phyloP scores from a whole-genome alignment of 64 coral and sea anemone genomes.

The Anthopleura sola region DNA sequence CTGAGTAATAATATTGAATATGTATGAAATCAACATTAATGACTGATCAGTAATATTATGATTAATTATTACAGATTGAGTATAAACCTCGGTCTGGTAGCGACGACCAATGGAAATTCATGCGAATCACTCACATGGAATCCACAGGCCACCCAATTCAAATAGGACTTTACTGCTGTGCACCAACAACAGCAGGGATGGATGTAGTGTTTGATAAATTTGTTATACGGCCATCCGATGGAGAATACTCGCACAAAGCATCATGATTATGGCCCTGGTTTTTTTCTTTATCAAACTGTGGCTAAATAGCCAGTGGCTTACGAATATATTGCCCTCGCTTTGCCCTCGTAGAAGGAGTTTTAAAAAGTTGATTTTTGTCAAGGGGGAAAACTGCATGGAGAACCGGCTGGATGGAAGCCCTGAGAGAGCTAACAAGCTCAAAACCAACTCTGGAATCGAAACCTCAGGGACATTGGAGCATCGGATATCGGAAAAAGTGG shows the following conservation, averaged over 20 bases:
- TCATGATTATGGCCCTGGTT: neutral
- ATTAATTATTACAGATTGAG: conserved; percentile 49
- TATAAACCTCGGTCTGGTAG: conserved; percentile 33
- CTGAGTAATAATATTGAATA: neutral
- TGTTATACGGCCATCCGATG: conserved; percentile 50
- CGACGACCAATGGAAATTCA: conserved; percentile 65
- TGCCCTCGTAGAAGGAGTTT: too few species aligned
- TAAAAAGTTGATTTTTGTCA: neutral
- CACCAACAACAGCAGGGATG: conserved; percentile 62
- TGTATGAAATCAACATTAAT: too few species aligned
- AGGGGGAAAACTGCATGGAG: too few species aligned
- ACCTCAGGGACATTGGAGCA: too few species aligned
- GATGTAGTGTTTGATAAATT: conserved; percentile 78
- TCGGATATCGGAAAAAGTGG: too few species aligned
- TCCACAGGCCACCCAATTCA: conserved; percentile 73
- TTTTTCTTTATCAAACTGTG: neutral
- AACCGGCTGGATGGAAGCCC: too few species aligned
- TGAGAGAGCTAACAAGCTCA: too few species aligned
- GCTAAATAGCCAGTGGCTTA: too few species aligned
- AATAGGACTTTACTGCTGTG: conserved; percentile 86
- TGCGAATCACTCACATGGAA: conserved; percentile 67
- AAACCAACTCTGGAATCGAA: too few species aligned
- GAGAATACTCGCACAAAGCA: conserved; percentile 50
- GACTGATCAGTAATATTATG: neutral
- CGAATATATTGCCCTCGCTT: too few species aligned